These are phyloP conservation scores for Schrankia costaestrigalis DNA, from an alignment of 2,888 invertebrate genomes.

Conservation along the genomic window DNA sequence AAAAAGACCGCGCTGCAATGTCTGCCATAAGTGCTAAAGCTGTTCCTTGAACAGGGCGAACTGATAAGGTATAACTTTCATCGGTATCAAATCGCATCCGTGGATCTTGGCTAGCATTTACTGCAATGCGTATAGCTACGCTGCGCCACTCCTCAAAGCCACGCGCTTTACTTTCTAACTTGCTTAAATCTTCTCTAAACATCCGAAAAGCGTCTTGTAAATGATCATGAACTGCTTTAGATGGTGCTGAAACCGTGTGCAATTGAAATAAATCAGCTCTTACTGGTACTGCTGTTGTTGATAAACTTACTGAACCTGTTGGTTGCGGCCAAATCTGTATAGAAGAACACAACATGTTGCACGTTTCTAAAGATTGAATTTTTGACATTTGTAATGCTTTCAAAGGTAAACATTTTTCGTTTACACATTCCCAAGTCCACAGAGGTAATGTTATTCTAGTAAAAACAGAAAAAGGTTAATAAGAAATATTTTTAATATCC, in stretches of 20 bases:
- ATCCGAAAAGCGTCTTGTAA: conserved; percentile 67
- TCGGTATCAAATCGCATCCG: conserved; percentile 83
- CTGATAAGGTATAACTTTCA: conserved; percentile 85
- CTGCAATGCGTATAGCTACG: conserved; percentile 64
- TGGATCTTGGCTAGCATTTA: conserved; percentile 70
- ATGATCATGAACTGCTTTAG: conserved; percentile 47
- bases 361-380: conserved; percentile 82
- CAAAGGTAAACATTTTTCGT: conserved; percentile 83
- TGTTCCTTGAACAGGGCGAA: conserved; percentile 68
- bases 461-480: too few relatives aligned
- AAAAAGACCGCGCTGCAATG: conserved; percentile 84
- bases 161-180: conserved; percentile 51
- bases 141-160: conserved; percentile 62
- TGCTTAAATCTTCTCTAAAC: conserved; percentile 68
- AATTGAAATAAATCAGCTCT: conserved; percentile 75
- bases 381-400: conserved; percentile 43
- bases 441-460: conserved; percentile 64
- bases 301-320: conserved; percentile 83
- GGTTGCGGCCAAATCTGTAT: conserved; percentile 89
- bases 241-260: conserved; percentile 52
- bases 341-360: conserved; percentile 86
- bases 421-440: conserved; percentile 89
- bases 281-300: conserved; percentile 82
- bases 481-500: too few relatives aligned
- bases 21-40: conserved; percentile 72